Conservation (phyloP, 1,140 invertebrate species). For the Batillaria attramentaria region DNA sequence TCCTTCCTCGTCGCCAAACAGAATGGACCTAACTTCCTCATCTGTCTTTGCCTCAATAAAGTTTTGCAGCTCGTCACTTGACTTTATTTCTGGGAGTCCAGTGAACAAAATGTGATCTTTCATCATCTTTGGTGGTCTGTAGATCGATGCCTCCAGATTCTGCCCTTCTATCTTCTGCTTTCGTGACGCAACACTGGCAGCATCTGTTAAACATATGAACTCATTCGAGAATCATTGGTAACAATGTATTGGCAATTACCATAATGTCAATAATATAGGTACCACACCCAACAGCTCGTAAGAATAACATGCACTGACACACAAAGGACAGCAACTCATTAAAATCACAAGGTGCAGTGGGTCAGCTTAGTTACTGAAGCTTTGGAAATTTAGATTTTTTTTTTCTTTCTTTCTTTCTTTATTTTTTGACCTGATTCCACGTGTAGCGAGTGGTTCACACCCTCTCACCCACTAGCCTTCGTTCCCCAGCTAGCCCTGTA, state of each 20-base stretch:
- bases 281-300: too few species aligned
- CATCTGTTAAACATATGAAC: slow-evolving; percentile 7
- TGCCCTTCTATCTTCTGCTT: slow-evolving; percentile 13
- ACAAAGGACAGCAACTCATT: too few species aligned
- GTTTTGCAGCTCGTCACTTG: slow-evolving; percentile 7
- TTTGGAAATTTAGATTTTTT: too few species aligned
- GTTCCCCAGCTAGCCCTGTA: too few species aligned
- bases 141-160: not conserved
- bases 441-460: too few species aligned
- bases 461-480: too few species aligned
- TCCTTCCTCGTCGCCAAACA: slow-evolving; percentile 29
- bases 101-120: slow-evolving; percentile 20
- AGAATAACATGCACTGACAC: too few species aligned
- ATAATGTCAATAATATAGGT: not conserved
- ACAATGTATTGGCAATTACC: not conserved
- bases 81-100: not conserved
- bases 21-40: not conserved
- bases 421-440: too few species aligned
- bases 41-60: slow-evolving; percentile 21
- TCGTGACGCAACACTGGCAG: not conserved
- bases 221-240: not conserved
- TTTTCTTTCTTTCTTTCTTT: too few species aligned
- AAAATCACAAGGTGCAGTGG: too few species aligned
- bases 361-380: too few species aligned
- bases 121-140: slow-evolving; percentile 18